Percentiles rank a stretch among this genome's conserved stretches.
Conservation (phyloP, 2,797 vertebrate genomes). For the Sitta carolinensis region DNA sequence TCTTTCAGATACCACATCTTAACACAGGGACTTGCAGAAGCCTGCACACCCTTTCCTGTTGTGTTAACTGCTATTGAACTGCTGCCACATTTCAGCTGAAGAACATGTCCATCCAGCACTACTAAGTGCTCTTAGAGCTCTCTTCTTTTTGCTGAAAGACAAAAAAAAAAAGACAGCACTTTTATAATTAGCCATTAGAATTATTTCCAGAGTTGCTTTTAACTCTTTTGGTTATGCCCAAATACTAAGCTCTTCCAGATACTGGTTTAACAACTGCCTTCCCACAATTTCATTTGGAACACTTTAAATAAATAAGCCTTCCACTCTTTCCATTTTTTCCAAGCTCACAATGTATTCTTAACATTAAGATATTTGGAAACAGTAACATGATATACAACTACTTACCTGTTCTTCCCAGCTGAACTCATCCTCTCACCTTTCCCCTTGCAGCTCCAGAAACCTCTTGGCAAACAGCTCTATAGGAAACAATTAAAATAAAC, state of each 20-base stretch:
- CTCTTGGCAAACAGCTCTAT: neutral
- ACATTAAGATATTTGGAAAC: neutral
- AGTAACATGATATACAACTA: rapidly evolving
- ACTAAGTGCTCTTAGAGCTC: neutral
- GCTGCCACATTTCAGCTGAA: neutral
- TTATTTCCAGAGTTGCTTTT: neutral
- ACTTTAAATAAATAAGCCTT: neutral
- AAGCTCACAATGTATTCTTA: neutral
- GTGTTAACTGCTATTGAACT: neutral
- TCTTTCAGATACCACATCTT: neutral
- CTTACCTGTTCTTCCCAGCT: neutral
- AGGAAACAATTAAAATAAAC: neutral
- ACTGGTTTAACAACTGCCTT: neutral
- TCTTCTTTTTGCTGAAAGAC: constrained; percentile 1
- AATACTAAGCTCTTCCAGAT: neutral
- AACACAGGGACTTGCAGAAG: neutral
- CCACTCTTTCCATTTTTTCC: neutral
- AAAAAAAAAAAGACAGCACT: neutral
- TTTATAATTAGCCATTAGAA: neutral
- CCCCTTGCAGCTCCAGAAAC: neutral
- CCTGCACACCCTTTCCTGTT: neutral
- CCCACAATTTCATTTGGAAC: neutral
- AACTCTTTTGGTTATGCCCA: neutral
- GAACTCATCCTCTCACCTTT: neutral
- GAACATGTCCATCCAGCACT: neutral